Conservation (phyloP, 2,888 invertebrate genomes). For the Ophion slaviceki region DNA sequence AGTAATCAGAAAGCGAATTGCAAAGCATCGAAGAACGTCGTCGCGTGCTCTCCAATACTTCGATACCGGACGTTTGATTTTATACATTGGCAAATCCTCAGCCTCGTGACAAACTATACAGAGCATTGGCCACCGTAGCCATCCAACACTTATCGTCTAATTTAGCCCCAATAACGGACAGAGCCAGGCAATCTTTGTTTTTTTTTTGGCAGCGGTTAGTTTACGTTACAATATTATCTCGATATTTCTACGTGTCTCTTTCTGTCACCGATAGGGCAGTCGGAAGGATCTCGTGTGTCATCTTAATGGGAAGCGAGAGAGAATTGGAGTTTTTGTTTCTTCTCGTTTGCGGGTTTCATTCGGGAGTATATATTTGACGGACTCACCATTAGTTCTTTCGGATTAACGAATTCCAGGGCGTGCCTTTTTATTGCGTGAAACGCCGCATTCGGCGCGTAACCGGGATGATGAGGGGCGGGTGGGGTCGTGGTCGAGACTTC, state of each 20-base stretch:
- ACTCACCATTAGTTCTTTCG: constrained; percentile 93
- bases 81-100: constrained; percentile 57
- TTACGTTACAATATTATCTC: constrained; percentile 44
- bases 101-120: constrained; percentile 53
- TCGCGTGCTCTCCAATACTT: not conserved
- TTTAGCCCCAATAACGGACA: constrained; percentile 8
- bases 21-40: too few relatives aligned
- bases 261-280: constrained; percentile 24
- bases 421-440: constrained; percentile 98
- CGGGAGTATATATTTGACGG: not conserved
- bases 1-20: too few relatives aligned
- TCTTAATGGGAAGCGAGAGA: not conserved
- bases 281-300: constrained; percentile 8
- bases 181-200: constrained; percentile 29
- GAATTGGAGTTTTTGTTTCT: not conserved
- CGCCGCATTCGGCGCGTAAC: constrained; percentile 97
- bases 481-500: constrained; percentile 83
- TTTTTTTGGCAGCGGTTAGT: constrained; percentile 50
- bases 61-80: constrained; percentile 18
- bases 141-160: constrained; percentile 47
- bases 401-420: constrained; percentile 94
- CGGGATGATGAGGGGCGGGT: constrained; percentile 89
- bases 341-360: not conserved
- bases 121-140: constrained; percentile 55
- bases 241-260: constrained; percentile 32